Conservation (phyloP, 2,888 invertebrate genomes). For the Tetrapedia diversipes region DNA sequence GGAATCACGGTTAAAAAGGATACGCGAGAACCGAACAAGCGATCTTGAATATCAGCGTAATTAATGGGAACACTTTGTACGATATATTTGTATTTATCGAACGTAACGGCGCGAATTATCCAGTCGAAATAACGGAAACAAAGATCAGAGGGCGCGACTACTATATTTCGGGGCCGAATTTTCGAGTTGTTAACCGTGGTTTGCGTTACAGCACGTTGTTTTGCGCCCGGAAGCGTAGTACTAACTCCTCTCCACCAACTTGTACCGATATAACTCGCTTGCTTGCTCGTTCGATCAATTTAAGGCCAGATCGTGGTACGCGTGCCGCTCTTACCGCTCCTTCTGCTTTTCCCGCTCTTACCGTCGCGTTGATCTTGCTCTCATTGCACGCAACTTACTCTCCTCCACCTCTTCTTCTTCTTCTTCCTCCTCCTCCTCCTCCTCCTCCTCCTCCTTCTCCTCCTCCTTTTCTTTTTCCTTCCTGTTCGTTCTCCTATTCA, state of each 20-base stretch:
- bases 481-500: background rate
- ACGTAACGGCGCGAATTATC: too few species aligned
- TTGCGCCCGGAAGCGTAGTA: conserved; percentile 60
- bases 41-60: background rate
- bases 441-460: background rate
- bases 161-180: too few species aligned
- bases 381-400: too few species aligned
- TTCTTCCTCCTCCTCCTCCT: background rate
- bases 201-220: background rate
- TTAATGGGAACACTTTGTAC: background rate
- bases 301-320: conserved; percentile 69
- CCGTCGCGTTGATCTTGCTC: conserved; percentile 7
- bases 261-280: conserved; percentile 73
- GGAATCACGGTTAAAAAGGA: too few species aligned
- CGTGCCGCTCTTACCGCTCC: conserved; percentile 47
- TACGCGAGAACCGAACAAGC: background rate
- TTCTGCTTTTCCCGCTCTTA: conserved; percentile 40
- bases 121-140: too few species aligned
- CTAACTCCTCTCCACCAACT: conserved; percentile 67
- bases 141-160: too few species aligned
- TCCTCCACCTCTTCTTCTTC: background rate
- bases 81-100: too few species aligned
- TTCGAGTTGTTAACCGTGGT: background rate
- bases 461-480: background rate
- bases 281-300: conserved; percentile 74